Evolutionary conservation across 2,113 vertebrate genomes (phyloP).

Genomic region (Galeopterus variegatus): DNA sequence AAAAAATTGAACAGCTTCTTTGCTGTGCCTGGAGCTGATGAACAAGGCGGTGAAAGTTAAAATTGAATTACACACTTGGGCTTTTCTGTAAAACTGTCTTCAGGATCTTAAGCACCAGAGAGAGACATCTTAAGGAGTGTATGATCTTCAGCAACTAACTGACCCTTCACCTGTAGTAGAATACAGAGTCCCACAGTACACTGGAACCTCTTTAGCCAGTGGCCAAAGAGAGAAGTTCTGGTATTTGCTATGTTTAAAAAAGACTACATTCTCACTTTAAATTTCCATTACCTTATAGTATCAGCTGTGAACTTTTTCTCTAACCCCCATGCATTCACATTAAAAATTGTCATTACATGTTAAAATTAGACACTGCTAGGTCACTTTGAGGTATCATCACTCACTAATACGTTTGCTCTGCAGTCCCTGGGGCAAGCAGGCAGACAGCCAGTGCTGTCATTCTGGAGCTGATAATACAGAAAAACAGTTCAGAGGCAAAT

Average conservation of each 20-base stretch:
- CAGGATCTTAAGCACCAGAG: neutral
- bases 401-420: slow-evolving; percentile 3
- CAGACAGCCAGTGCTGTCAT: neutral
- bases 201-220: neutral
- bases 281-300: slow-evolving; percentile 60
- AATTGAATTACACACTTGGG: neutral
- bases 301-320: slow-evolving; percentile 22
- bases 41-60: neutral
- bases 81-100: neutral
- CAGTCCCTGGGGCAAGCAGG: neutral
- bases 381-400: slow-evolving; percentile 43
- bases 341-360: slow-evolving; percentile 52
- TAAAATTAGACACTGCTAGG: slow-evolving; percentile 53
- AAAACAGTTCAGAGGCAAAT: slow-evolving; percentile 50
- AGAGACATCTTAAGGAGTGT: neutral
- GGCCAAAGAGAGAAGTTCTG: slow-evolving; percentile 10
- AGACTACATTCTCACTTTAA: slow-evolving; percentile 3
- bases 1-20: neutral
- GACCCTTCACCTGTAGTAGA: neutral
- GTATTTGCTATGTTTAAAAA: slow-evolving; percentile 7
- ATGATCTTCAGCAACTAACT: neutral
- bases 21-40: neutral
- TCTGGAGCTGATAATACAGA: neutral
- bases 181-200: neutral
- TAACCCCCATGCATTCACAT: slow-evolving; percentile 41